Conservation (phyloP, 2,888 invertebrate species). For the Eumacrocentrus americanus region DNA sequence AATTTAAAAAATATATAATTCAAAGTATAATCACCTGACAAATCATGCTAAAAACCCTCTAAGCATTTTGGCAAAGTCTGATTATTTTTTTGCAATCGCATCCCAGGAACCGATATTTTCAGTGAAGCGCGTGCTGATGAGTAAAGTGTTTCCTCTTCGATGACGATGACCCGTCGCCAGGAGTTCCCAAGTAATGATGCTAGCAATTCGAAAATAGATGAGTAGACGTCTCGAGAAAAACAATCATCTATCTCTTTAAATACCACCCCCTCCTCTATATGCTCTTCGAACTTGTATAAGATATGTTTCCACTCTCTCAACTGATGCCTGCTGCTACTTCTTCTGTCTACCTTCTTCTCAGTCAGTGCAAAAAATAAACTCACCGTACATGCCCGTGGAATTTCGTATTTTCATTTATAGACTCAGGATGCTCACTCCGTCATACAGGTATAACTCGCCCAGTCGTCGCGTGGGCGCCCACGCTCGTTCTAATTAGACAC, state of each 20-base stretch:
- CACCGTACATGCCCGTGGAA: constrained; percentile 38
- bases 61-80: background rate
- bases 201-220: constrained; percentile 4
- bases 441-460: constrained; percentile 10
- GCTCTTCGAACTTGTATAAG: too few species aligned
- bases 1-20: too few species aligned
- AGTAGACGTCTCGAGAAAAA: background rate
- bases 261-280: background rate
- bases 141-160: constrained; percentile 33
- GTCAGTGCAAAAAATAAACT: constrained; percentile 42
- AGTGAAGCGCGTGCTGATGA: constrained; percentile 18
- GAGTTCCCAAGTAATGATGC: background rate
- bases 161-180: constrained; percentile 35
- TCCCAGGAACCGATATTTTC: too few species aligned
- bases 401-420: constrained; percentile 43
- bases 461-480: constrained; percentile 26
- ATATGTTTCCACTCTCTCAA: constrained; percentile 5
- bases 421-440: constrained; percentile 17
- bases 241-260: constrained; percentile 4
- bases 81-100: too few species aligned
- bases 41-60: too few species aligned
- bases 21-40: too few species aligned
- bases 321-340: background rate
- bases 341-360: background rate
- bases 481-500: constrained; percentile 36